Evolutionary conservation across 2,113 vertebrate species (phyloP).

Genomic region (Daboia siamensis): DNA sequence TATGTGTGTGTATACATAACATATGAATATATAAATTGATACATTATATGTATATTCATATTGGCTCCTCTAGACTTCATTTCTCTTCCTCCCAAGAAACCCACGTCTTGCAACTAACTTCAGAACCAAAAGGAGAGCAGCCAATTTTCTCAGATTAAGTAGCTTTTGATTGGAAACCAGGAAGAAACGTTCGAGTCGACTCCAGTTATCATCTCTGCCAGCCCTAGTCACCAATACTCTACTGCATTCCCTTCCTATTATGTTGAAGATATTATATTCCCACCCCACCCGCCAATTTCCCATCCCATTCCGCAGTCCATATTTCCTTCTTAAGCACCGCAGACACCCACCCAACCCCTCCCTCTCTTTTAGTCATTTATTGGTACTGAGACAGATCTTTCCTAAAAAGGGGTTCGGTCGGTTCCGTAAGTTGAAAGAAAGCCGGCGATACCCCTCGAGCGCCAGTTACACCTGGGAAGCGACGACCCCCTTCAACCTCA

Average conservation of each 20-base stretch:
- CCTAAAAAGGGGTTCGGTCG: background rate
- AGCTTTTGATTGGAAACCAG: background rate
- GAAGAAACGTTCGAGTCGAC: background rate
- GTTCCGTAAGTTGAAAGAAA: background rate
- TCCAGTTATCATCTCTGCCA: background rate
- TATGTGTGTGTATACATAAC: no score
- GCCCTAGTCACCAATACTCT: background rate
- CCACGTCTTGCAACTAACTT: background rate
- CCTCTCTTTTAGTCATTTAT: background rate
- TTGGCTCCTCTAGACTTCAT: background rate
- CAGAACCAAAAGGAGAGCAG: background rate
- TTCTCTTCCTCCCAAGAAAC: background rate
- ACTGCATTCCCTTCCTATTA: background rate
- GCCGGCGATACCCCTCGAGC: background rate
- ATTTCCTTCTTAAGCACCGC: background rate
- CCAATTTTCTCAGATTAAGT: background rate
- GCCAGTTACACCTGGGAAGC: background rate
- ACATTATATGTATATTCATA: background rate
- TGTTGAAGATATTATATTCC: no score
- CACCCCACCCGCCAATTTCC: background rate
- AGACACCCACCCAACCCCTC: background rate
- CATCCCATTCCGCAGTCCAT: background rate
- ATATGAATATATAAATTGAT: no score
- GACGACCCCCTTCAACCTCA: background rate
- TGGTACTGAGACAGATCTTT: background rate